Percentiles rank a stretch among this genome's conserved stretches.
These are phyloP conservation scores for Coregonus clupeaformis DNA, from an alignment of 2,113 vertebrate genomes.

Conservation along the genomic window DNA sequence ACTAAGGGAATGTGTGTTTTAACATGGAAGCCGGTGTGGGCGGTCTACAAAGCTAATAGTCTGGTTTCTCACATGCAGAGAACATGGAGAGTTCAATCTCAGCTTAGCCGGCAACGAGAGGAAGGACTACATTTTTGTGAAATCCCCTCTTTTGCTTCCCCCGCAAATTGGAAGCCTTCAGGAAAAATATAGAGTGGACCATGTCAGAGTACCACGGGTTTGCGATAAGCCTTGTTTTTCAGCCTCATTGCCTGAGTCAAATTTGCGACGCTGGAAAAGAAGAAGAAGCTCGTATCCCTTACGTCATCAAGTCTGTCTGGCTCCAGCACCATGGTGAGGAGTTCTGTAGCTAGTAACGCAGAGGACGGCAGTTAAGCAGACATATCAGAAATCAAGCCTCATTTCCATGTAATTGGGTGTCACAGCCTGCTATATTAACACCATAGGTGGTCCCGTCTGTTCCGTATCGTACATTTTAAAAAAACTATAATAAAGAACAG, in stretches of 20 bases:
- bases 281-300: constrained; percentile 25
- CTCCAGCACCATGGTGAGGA: constrained; percentile 16
- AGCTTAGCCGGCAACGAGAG: constrained; percentile 10
- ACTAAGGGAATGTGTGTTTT: background rate
- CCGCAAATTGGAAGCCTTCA: background rate
- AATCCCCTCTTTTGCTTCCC: background rate
- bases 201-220: background rate
- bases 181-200: constrained; percentile 13
- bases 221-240: constrained; percentile 9
- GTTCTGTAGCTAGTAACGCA: constrained; percentile 53
- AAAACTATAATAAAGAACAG: constrained; percentile 17
- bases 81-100: constrained; percentile 6
- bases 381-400: constrained; percentile 62
- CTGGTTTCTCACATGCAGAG: background rate
- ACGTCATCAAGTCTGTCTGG: constrained; percentile 31
- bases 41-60: background rate
- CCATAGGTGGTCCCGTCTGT: constrained; percentile 59
- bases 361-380: constrained; percentile 43
- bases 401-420: constrained; percentile 68
- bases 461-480: constrained; percentile 46
- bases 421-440: constrained; percentile 51
- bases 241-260: constrained; percentile 3
- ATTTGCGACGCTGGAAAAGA: background rate
- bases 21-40: background rate
- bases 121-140: constrained; percentile 1